Evolutionary conservation across 1,140 invertebrate species (phyloP), one percentile per base, ranked within the genome.

Genomic region (Holotrichia oblita): DNA sequence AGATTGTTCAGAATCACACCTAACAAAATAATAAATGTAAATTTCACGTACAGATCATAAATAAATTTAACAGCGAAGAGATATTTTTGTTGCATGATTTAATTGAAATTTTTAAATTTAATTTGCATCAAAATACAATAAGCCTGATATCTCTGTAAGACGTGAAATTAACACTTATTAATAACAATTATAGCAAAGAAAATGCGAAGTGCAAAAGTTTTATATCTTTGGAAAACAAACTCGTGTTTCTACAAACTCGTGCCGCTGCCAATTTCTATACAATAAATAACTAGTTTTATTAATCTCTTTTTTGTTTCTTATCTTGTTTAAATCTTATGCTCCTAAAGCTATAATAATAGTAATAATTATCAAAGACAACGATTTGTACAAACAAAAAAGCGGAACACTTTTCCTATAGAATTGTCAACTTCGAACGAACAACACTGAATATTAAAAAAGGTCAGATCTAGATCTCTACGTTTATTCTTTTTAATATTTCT

Each of bases 351-450:
- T 34, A 34, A 34, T 34, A 34, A 34, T 2, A 2, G 27, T 69
- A 69, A 69, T 69, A 69, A 10, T 69, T 69, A 69, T 69, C 61
- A 69, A 69, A 69, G 4, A 69, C 61, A 69, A 69, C 61, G 61
- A 27, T 69, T 69, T 69, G 61, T 69, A 69, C 61, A 69, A 69
- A 69, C 61, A 69, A 69, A 69, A 69, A 69, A 69, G 61, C 61
- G 20, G 22, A 69, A 69, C 61, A 69, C 22, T 22, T 69, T 20
- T 69, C n/a, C 6, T 69, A 69, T 24, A 69, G 27, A 69, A 27
- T 24, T 69, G 61, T 69, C 20, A 69, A 69, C 61, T 69, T 34
- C 27, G 61, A 69, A 69, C 61, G 22, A 34, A 69, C 61, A 69
- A 24, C 61, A 22, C 61, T 69, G 61, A 34, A 69, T 69, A 22